A percentile compares a stretch with the other conserved stretches of the same genome.
These are phyloP conservation scores for Poliocrania exsul DNA, from an alignment of 2,797 vertebrate genomes.

Conservation along the genomic window DNA sequence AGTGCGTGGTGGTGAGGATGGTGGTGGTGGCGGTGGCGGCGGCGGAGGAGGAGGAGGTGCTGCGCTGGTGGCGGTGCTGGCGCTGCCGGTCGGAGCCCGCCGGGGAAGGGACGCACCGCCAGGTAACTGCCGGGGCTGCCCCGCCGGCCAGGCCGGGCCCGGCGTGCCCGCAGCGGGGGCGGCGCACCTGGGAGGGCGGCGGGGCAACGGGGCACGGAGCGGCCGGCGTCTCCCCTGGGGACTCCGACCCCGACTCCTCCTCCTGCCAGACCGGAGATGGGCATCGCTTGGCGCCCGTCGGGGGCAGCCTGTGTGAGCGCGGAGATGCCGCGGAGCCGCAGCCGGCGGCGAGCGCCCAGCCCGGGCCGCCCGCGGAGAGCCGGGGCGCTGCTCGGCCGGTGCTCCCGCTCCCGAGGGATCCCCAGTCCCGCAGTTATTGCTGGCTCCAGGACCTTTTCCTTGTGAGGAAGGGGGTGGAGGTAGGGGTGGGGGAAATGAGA, in stretches of 20 bases:
- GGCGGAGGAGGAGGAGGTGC: constrained; percentile 12
- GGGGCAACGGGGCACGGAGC: constrained; percentile 8
- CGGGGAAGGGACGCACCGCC: constrained; percentile 28
- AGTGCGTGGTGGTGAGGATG: constrained; percentile 38
- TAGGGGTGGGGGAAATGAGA: constrained; percentile 58
- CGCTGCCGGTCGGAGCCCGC: constrained; percentile 35
- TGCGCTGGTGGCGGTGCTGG: background rate
- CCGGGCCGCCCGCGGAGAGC: background rate
- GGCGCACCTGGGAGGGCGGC: constrained; percentile 36
- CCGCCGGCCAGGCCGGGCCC: background rate
- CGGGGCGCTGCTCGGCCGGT: background rate
- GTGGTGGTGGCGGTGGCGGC: background rate
- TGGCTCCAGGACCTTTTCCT: constrained; percentile 41
- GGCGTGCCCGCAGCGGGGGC: constrained; percentile 10
- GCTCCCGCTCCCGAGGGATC: constrained; percentile 30
- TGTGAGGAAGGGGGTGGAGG: constrained; percentile 51
- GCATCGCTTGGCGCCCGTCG: background rate
- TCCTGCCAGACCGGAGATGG: constrained; percentile 22
- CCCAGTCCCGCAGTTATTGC: background rate
- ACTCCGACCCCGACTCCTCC: background rate
- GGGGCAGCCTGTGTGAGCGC: background rate
- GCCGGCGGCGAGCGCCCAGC: background rate
- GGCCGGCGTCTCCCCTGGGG: background rate
- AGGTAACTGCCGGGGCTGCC: constrained; percentile 48
- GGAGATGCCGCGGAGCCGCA: background rate